Percentiles rank a stretch among this genome's conserved stretches.
These are phyloP conservation scores for Gobio occitaniae DNA, from an alignment of 2,797 vertebrate species.

Conservation along the genomic window DNA sequence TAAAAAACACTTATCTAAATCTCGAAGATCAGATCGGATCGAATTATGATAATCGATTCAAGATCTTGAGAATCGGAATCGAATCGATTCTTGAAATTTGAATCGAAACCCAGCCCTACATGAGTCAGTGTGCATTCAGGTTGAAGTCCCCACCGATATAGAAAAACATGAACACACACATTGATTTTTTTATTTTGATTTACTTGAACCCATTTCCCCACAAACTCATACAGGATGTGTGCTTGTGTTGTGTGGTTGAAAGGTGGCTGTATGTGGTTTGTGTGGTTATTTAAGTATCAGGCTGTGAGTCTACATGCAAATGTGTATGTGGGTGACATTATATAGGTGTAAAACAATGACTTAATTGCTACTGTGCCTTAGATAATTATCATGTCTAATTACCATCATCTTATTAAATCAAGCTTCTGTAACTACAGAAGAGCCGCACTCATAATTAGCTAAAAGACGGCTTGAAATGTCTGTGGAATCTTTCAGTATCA, in stretches of 20 bases:
- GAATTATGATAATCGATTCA: no score
- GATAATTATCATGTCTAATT: background rate
- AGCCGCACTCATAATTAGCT: background rate
- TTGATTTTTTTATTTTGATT: background rate
- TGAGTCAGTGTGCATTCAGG: no score
- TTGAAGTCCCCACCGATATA: no score
- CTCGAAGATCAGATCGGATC: no score
- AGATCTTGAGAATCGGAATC: no score
- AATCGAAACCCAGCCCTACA: no score
- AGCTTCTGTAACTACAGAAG: background rate
- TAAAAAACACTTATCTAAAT: no score
- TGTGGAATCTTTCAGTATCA: background rate
- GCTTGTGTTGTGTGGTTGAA: constrained; percentile 63
- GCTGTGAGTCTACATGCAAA: constrained; percentile 38
- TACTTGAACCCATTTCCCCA: constrained; percentile 20
- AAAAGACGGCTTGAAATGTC: background rate
- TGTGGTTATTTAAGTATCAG: background rate
- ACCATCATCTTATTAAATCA: constrained; percentile 3
- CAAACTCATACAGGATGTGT: constrained; percentile 58
- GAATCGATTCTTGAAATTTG: no score
- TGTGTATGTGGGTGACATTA: constrained; percentile 11
- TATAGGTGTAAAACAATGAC: constrained; percentile 4
- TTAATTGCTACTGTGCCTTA: background rate
- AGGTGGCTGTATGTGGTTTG: constrained; percentile 33
- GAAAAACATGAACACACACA: constrained; percentile 41